Conservation (phyloP, 2,888 invertebrate species). For the Nomada ruficornis region DNA sequence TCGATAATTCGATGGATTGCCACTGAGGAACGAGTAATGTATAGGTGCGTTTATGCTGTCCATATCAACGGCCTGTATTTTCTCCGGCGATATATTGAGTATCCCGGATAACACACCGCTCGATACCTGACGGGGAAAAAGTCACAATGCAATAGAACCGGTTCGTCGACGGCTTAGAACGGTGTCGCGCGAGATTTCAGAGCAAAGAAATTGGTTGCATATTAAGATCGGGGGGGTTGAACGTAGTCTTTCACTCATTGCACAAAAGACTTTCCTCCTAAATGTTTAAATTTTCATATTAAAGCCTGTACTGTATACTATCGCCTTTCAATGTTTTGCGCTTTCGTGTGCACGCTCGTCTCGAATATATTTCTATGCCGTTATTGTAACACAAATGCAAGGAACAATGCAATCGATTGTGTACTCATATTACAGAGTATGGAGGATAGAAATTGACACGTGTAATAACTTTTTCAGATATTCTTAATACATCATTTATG, state of each 20-base stretch:
- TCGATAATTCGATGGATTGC: conserved; percentile 90
- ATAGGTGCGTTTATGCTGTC: conserved; percentile 94
- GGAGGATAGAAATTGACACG: not conserved
- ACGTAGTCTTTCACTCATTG: not conserved
- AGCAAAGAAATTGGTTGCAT: conserved; percentile 22
- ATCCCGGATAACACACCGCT: conserved; percentile 94
- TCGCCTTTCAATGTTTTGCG: too few relatives aligned
- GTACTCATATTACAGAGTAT: not conserved
- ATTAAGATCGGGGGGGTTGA: conserved; percentile 13
- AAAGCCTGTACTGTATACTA: too few relatives aligned
- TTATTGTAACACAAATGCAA: too few relatives aligned
- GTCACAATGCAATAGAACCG: conserved; percentile 62
- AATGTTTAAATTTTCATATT: too few relatives aligned
- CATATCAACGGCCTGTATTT: conserved; percentile 95
- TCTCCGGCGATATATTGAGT: conserved; percentile 92
- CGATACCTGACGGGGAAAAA: conserved; percentile 87
- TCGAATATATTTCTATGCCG: too few relatives aligned
- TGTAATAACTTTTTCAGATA: too few relatives aligned
- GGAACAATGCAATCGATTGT: too few relatives aligned
- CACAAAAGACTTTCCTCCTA: not conserved
- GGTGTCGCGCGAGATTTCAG: conserved; percentile 43
- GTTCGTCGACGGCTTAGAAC: conserved; percentile 44
- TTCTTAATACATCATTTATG: not conserved
- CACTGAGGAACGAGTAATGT: conserved; percentile 92
- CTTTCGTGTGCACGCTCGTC: too few relatives aligned